Conservation (phyloP, 37 sponge, comb jelly and placozoan species). For the Corticium candelabrum region DNA sequence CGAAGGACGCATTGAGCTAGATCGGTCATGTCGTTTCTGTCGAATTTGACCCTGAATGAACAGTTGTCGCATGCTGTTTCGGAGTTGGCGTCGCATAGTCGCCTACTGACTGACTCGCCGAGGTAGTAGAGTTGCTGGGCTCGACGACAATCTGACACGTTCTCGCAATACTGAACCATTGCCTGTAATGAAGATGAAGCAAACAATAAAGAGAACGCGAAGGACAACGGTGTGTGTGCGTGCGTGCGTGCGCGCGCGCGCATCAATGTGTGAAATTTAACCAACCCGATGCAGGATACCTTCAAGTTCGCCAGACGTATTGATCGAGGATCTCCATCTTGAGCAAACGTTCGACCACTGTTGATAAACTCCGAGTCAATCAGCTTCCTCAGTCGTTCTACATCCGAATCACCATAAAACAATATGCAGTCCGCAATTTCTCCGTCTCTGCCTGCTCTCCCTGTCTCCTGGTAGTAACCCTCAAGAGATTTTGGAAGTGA, state of each 20-base stretch:
- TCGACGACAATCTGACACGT: slow-evolving; percentile 81
- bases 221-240: too few species aligned
- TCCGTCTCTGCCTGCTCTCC: slow-evolving; percentile 91
- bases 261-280: too few species aligned
- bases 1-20: slow-evolving; percentile 42
- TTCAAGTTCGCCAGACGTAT: background rate
- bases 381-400: slow-evolving; percentile 33
- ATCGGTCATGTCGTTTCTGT: slow-evolving; percentile 53
- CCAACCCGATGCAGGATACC: background rate
- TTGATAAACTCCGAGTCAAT: background rate
- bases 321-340: background rate
- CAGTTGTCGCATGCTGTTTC: slow-evolving; percentile 88
- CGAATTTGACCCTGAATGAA: slow-evolving; percentile 22
- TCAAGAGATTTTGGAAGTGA: slow-evolving; percentile 92
- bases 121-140: slow-evolving; percentile 83
- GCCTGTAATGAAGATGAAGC: too few species aligned
- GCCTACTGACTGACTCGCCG: slow-evolving; percentile 69
- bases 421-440: slow-evolving; percentile 78
- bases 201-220: too few species aligned
- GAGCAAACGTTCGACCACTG: background rate
- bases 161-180: slow-evolving; percentile 95
- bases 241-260: too few species aligned
- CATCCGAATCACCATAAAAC: slow-evolving; percentile 79
- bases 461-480: slow-evolving; percentile 98
- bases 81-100: slow-evolving; percentile 32